These are phyloP conservation scores for Probaryconus sp. DNA, from an alignment of 1,140 invertebrate genomes.

Conservation along the genomic window DNA sequence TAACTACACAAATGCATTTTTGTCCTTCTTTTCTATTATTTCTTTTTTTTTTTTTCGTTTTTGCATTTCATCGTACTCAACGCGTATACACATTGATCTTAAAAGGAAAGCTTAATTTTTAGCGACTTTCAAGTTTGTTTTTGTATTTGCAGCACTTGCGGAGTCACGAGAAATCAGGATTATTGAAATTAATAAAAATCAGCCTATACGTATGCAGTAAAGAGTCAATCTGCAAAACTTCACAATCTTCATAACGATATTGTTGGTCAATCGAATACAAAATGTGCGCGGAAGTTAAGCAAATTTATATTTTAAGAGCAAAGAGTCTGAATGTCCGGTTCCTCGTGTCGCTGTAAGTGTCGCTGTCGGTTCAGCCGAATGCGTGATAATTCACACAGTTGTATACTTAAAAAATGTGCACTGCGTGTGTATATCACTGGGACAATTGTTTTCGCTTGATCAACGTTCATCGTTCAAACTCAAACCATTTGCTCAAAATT, in stretches of 20 bases:
- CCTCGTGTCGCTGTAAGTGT: no score
- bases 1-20: conserved; percentile 47
- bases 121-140: conserved; percentile 44
- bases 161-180: not conserved
- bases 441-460: conserved; percentile 48
- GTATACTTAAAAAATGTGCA: conserved; percentile 56
- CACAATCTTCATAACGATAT: no score
- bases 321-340: no score
- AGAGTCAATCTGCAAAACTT: no score
- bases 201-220: no score
- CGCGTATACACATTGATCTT: conserved; percentile 68
- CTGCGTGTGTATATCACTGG: conserved; percentile 66
- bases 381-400: conserved; percentile 13
- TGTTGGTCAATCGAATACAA: no score
- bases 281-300: no score
- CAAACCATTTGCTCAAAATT: conserved; percentile 34
- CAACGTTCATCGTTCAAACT: conserved; percentile 22
- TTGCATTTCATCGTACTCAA: conserved; percentile 57
- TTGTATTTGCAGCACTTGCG: not conserved
- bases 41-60: conserved; percentile 4
- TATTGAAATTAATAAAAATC: no score
- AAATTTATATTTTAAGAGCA: no score
- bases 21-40: conserved; percentile 4
- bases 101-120: conserved; percentile 22
- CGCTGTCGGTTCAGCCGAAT: not conserved